A percentile compares a stretch with the other conserved stretches of the same genome.
phyloP scores from a whole-genome alignment of 2,797 vertebrate genomes.

The Melanotaenia boesemani region DNA sequence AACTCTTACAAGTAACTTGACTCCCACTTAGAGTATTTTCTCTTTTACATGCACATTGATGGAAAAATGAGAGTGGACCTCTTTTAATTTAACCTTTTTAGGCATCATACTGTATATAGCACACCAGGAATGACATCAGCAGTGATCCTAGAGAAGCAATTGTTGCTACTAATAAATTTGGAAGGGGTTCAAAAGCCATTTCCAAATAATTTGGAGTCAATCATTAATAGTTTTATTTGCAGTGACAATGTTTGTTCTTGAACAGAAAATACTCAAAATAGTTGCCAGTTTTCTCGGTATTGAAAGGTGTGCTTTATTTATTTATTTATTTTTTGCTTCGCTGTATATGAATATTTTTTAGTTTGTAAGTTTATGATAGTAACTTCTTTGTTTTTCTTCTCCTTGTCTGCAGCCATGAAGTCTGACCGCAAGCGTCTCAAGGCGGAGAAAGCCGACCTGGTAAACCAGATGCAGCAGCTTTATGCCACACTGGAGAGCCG shows the following conservation, averaged over 20 bases:
- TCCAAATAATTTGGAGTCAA: not conserved
- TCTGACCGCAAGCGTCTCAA: slow-evolving; percentile 95
- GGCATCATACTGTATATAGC: no score
- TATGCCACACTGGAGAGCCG: slow-evolving; percentile 97
- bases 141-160: not conserved
- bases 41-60: not conserved
- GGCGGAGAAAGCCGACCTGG: slow-evolving; percentile 94
- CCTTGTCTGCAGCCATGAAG: slow-evolving; percentile 90
- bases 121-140: not conserved
- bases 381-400: slow-evolving; percentile 12
- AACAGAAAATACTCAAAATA: not conserved
- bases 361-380: not conserved
- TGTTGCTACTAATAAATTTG: not conserved
- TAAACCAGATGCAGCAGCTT: slow-evolving; percentile 99
- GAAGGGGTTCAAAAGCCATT: not conserved
- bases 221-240: no score
- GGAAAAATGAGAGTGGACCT: not conserved
- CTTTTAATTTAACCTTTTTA: no score
- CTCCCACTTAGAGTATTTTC: not conserved
- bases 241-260: not conserved
- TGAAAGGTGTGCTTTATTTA: not conserved
- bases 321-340: not conserved
- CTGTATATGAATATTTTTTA: not conserved
- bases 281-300: not conserved
- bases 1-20: not conserved